Conservation (phyloP, 2,888 invertebrate species). For the Drosophila rellima region DNA sequence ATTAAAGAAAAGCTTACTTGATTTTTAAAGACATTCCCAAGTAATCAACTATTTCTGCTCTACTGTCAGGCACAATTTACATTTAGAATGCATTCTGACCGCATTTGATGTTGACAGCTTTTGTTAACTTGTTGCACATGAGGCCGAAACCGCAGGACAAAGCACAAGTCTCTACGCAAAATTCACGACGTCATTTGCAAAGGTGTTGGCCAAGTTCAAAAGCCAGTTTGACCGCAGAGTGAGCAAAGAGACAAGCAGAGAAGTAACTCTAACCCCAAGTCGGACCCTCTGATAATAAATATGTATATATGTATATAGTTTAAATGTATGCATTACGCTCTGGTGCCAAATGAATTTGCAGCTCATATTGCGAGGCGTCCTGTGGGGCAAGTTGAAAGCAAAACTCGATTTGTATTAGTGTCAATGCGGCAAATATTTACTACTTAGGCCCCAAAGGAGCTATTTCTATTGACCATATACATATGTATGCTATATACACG, state of each 20-base stretch:
- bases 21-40: background rate
- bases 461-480: constrained; percentile 39
- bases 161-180: constrained; percentile 12
- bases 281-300: constrained; percentile 26
- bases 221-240: constrained; percentile 29
- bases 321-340: constrained; percentile 32
- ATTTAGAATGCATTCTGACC: constrained; percentile 23
- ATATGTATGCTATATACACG: background rate
- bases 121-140: constrained; percentile 41
- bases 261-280: constrained; percentile 13
- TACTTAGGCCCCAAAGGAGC: constrained; percentile 48
- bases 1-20: background rate
- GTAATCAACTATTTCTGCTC: background rate
- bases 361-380: constrained; percentile 47
- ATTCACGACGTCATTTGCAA: constrained; percentile 31
- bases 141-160: constrained; percentile 22
- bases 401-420: constrained; percentile 60
- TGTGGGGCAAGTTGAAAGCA: constrained; percentile 38
- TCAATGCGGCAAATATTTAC: constrained; percentile 51
- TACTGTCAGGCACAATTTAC: constrained; percentile 33
- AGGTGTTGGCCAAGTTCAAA: constrained; percentile 19
- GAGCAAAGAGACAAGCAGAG: constrained; percentile 4
- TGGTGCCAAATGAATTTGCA: constrained; percentile 58
- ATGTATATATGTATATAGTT: background rate
- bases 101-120: constrained; percentile 41